phyloP scores from a whole-genome alignment of 2,888 invertebrate species.

The Ophonus ardosiacus region DNA sequence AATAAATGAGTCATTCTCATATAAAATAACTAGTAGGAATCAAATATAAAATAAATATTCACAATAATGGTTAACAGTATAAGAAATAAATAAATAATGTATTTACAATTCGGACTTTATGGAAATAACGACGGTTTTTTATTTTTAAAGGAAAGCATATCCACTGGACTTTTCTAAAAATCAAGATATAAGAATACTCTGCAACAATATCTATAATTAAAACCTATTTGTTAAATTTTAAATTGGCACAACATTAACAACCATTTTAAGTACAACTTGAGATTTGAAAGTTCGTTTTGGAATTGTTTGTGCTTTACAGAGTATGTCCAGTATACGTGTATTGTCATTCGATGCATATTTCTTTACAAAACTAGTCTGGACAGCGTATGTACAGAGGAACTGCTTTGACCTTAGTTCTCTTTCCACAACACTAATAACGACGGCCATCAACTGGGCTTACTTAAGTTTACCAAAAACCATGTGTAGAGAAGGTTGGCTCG shows the following conservation, averaged over 20 bases:
- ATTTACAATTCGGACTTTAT: slow-evolving; percentile 9
- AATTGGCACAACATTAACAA: slow-evolving; percentile 60
- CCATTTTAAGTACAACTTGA: slow-evolving; percentile 56
- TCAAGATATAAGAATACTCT: slow-evolving; percentile 41
- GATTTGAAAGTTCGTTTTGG: slow-evolving; percentile 42
- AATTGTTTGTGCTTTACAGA: slow-evolving; percentile 37
- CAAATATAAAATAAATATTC: slow-evolving; percentile 8
- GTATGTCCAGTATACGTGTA: slow-evolving; percentile 51
- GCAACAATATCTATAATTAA: slow-evolving; percentile 39
- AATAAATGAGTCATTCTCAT: not conserved
- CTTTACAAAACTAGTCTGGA: slow-evolving; percentile 49
- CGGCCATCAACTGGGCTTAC: slow-evolving; percentile 85
- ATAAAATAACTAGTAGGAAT: slow-evolving; percentile 7
- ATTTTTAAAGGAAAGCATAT: not conserved
- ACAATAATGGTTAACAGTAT: not conserved
- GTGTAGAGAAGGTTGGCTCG: slow-evolving; percentile 87
- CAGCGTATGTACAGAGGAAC: slow-evolving; percentile 42
- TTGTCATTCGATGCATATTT: slow-evolving; percentile 59
- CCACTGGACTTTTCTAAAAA: slow-evolving; percentile 19
- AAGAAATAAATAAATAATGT: slow-evolving; percentile 34
- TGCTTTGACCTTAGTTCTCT: slow-evolving; percentile 48
- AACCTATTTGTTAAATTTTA: slow-evolving; percentile 46
- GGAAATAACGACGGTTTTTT: not conserved
- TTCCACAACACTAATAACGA: slow-evolving; percentile 74
- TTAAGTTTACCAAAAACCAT: slow-evolving; percentile 87